These are phyloP conservation scores for Anas platyrhynchos DNA, from an alignment of 2,113 vertebrate genomes.

Conservation along the genomic window DNA sequence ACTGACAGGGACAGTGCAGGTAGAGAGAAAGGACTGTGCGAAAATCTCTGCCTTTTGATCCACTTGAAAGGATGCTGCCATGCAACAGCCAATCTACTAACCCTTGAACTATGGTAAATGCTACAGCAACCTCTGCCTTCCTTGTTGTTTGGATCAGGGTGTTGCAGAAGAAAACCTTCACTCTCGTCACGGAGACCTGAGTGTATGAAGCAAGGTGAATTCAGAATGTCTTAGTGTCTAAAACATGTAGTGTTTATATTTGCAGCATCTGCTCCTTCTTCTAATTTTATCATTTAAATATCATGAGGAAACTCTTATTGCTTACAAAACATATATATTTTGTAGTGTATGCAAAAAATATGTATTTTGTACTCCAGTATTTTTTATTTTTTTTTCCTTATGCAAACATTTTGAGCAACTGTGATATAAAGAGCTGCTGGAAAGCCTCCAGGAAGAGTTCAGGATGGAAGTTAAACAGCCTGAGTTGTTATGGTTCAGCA, in stretches of 20 bases:
- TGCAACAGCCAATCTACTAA: not conserved
- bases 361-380: not conserved
- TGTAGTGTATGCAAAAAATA: not conserved
- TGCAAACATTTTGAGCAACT: conserved; percentile 11
- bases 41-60: not conserved
- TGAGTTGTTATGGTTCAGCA: not conserved
- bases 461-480: not conserved
- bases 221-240: not conserved
- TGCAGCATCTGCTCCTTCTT: not conserved
- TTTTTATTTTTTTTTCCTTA: not conserved
- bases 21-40: not conserved
- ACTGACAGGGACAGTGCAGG: not conserved
- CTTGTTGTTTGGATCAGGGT: not conserved
- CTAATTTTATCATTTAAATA: not conserved
- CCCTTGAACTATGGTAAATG: not conserved
- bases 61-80: not conserved
- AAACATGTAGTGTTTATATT: not conserved
- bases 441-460: not conserved
- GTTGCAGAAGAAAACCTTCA: not conserved
- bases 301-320: not conserved
- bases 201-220: not conserved
- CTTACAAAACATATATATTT: not conserved
- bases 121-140: not conserved
- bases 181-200: not conserved
- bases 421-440: not conserved